These are phyloP conservation scores for Watsonalla cultraria DNA, from an alignment of 2,888 invertebrate species.

Conservation along the genomic window DNA sequence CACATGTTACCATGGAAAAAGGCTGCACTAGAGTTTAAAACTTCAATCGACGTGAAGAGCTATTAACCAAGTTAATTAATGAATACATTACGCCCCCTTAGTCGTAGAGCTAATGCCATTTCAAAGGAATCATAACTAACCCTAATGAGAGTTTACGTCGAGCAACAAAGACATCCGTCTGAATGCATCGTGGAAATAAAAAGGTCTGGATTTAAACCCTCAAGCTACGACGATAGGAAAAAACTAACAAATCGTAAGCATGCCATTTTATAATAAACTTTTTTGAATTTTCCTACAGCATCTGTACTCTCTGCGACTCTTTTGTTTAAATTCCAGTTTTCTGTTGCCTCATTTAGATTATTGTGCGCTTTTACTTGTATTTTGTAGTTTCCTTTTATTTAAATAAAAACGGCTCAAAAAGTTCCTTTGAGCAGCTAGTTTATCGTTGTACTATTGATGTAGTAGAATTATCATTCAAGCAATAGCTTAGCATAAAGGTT, in stretches of 20 bases:
- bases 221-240: conserved; percentile 41
- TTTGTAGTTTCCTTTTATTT: conserved; percentile 14
- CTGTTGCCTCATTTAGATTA: conserved; percentile 36
- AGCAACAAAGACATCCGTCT: conserved; percentile 59
- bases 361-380: conserved; percentile 23
- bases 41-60: conserved; percentile 29
- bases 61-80: conserved; percentile 29
- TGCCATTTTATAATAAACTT: conserved; percentile 45
- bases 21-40: conserved; percentile 4
- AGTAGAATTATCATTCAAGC: too few relatives aligned
- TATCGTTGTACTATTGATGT: neutral
- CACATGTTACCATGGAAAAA: conserved; percentile 18
- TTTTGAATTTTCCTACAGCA: conserved; percentile 35
- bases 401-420: too few relatives aligned
- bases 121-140: conserved; percentile 59
- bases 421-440: conserved; percentile 9
- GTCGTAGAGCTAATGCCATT: conserved; percentile 59
- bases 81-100: conserved; percentile 45
- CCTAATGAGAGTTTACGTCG: conserved; percentile 65
- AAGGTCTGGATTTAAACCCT: conserved; percentile 51
- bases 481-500: too few relatives aligned
- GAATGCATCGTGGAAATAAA: conserved; percentile 62
- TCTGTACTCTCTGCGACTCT: conserved; percentile 26
- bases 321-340: conserved; percentile 46
- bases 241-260: conserved; percentile 43